These are phyloP conservation scores for Melospiza melodia DNA, from an alignment of 2,113 vertebrate genomes.

Conservation along the genomic window DNA sequence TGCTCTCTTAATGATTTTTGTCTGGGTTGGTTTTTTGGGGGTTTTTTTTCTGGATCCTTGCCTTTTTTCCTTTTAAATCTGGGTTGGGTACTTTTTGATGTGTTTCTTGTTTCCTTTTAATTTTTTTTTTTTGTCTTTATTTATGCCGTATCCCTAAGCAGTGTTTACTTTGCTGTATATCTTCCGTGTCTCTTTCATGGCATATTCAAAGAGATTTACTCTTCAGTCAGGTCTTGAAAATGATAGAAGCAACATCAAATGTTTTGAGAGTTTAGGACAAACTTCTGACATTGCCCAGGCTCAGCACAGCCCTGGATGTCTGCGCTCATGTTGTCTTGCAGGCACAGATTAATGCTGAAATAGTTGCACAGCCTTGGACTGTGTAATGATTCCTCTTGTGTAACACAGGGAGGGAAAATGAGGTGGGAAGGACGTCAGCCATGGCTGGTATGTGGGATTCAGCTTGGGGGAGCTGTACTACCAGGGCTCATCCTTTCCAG, in stretches of 20 bases:
- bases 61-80: background rate
- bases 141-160: background rate
- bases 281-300: background rate
- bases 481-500: background rate
- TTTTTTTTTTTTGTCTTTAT: background rate
- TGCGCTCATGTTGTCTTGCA: background rate
- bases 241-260: background rate
- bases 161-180: background rate
- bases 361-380: background rate
- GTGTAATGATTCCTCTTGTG: background rate
- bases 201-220: background rate
- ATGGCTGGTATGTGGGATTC: background rate
- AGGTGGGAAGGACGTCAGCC: background rate
- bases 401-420: background rate
- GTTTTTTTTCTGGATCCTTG: background rate
- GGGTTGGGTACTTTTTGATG: background rate
- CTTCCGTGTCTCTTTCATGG: background rate
- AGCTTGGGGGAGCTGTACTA: background rate
- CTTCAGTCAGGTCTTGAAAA: background rate
- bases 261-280: background rate
- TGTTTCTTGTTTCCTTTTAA: background rate
- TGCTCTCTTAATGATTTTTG: background rate
- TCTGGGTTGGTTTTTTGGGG: background rate
- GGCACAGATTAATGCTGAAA: slow-evolving; percentile 22
- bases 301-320: background rate